phyloP scores from a whole-genome alignment of 2,888 invertebrate species.

The Suillia variegata region DNA sequence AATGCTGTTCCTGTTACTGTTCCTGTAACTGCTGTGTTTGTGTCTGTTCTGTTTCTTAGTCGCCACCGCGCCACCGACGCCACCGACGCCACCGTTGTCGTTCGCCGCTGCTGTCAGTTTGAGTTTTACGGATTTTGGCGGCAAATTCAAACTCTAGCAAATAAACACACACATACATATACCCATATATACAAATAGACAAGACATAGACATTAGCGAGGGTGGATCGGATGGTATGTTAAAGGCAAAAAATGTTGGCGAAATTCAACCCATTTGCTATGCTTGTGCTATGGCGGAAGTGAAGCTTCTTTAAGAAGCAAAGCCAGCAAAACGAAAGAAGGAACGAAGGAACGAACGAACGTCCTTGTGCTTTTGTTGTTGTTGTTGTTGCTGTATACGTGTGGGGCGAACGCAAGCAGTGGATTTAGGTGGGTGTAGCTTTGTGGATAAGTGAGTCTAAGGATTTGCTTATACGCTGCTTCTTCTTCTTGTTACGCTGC shows the following conservation, averaged over 20 bases:
- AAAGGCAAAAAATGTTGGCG: too few species aligned
- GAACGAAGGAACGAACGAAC: background rate
- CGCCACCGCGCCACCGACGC: background rate
- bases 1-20: conserved; percentile 35
- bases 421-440: too few species aligned
- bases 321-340: too few species aligned
- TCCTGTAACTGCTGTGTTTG: background rate
- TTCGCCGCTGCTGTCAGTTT: conserved; percentile 27
- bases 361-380: background rate
- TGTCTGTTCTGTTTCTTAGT: background rate
- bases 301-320: background rate
- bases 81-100: conserved; percentile 4
- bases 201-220: background rate
- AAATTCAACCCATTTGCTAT: background rate
- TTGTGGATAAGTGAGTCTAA: background rate
- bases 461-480: conserved; percentile 3
- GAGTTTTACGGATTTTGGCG: too few species aligned
- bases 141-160: conserved; percentile 46
- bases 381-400: too few species aligned
- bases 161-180: conserved; percentile 15
- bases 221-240: too few species aligned
- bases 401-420: too few species aligned
- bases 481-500: background rate
- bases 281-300: background rate
- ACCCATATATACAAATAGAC: background rate